Evolutionary conservation across 2,888 invertebrate species (phyloP).

Genomic region (Aelia acuminata): DNA sequence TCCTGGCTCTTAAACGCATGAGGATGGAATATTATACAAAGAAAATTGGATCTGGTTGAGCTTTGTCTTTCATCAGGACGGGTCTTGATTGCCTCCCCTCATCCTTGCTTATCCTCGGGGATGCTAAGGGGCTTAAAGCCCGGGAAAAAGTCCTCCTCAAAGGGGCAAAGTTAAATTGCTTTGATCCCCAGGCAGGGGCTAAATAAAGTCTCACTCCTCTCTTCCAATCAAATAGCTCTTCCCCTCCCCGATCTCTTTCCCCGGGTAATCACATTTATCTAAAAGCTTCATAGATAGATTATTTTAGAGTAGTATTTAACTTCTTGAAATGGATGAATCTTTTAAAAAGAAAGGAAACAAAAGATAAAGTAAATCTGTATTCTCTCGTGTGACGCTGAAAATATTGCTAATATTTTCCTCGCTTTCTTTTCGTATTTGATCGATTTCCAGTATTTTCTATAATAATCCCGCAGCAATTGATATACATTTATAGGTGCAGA

Average conservation of each 20-base stretch:
- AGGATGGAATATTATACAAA: neutral
- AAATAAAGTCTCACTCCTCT: constrained; percentile 33
- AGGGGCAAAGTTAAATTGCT: constrained; percentile 51
- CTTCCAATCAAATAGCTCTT: constrained; percentile 39
- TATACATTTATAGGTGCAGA: too few species aligned
- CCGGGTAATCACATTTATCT: constrained; percentile 10
- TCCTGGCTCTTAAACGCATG: neutral
- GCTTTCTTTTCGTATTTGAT: too few species aligned
- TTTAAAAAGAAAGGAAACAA: neutral
- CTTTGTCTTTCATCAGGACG: constrained; percentile 18
- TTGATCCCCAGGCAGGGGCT: constrained; percentile 30
- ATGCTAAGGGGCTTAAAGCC: constrained; percentile 36
- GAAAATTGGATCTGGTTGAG: constrained; percentile 44
- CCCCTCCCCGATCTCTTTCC: neutral
- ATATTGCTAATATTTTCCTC: too few species aligned
- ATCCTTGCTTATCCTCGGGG: constrained; percentile 29
- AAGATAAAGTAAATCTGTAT: too few species aligned
- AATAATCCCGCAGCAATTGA: too few species aligned
- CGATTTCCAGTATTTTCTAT: too few species aligned
- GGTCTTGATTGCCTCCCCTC: constrained; percentile 38
- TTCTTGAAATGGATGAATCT: neutral
- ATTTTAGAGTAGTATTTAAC: neutral
- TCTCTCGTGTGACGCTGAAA: too few species aligned
- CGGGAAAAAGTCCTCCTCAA: constrained; percentile 7
- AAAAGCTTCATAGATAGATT: neutral